Percentiles rank a stretch among this genome's conserved stretches.
Conservation (phyloP, 2,888 invertebrate species). For the Achlya flavicornis region DNA sequence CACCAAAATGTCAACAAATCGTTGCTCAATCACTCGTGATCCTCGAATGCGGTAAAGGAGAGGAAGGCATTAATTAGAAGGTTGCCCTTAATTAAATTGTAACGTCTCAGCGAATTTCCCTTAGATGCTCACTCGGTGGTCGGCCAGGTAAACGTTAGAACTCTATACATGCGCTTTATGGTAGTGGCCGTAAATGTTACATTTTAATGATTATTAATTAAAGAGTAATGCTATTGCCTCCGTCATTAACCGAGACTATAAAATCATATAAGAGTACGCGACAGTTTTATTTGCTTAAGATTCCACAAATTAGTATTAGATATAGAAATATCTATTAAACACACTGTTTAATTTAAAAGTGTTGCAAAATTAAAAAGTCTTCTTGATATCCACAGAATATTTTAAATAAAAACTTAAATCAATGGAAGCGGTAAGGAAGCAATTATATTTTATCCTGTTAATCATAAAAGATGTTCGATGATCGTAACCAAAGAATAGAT, state of each 20-base stretch:
- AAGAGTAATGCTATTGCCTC: slow-evolving; percentile 33
- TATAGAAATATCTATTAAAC: background rate
- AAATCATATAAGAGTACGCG: slow-evolving; percentile 33
- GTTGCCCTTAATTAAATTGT: slow-evolving; percentile 76
- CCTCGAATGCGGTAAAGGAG: slow-evolving; percentile 33
- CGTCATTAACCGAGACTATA: slow-evolving; percentile 40
- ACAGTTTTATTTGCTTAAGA: slow-evolving; percentile 36
- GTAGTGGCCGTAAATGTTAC: slow-evolving; percentile 54
- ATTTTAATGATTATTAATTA: slow-evolving; percentile 57
- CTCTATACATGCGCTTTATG: slow-evolving; percentile 52
- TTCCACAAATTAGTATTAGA: slow-evolving; percentile 22
- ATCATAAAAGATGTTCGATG: slow-evolving; percentile 16
- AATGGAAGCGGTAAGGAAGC: background rate
- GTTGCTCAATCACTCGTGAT: slow-evolving; percentile 58
- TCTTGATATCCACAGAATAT: background rate
- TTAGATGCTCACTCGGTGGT: slow-evolving; percentile 62
- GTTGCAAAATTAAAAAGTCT: no score
- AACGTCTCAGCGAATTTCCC: slow-evolving; percentile 78
- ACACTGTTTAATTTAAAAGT: background rate
- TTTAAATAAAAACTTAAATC: background rate
- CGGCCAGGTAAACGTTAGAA: slow-evolving; percentile 52
- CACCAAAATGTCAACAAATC: slow-evolving; percentile 46
- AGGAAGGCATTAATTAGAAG: slow-evolving; percentile 67
- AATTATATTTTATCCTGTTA: slow-evolving; percentile 28
- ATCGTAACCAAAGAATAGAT: slow-evolving; percentile 53